phyloP scores from a whole-genome alignment of 2,888 invertebrate species.

The Synanthedon vespiformis region DNA sequence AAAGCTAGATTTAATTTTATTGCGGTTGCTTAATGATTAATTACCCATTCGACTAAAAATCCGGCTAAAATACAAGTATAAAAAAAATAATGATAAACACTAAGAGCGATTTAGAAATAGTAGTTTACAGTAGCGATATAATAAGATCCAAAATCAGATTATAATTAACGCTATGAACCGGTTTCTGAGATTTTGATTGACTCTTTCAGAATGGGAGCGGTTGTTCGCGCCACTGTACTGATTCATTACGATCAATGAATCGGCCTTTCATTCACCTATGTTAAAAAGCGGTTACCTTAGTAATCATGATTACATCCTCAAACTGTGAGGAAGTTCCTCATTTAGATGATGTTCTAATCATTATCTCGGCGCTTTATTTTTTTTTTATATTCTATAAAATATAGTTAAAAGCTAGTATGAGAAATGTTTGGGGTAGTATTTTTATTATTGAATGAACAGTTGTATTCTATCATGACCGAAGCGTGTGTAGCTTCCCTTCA shows the following conservation, averaged over 20 bases:
- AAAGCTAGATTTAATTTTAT: constrained; percentile 31
- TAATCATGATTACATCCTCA: constrained; percentile 39
- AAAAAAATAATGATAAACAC: constrained; percentile 46
- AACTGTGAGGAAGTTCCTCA: constrained; percentile 35
- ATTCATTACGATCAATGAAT: constrained; percentile 66
- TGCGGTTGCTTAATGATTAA: constrained; percentile 37
- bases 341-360: constrained; percentile 16
- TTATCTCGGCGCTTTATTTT: not conserved
- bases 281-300: constrained; percentile 36
- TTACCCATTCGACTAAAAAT: constrained; percentile 45
- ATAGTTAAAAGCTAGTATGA: not conserved
- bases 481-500: constrained; percentile 1
- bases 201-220: constrained; percentile 47
- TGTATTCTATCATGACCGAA: too few species aligned
- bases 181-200: constrained; percentile 35
- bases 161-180: constrained; percentile 60
- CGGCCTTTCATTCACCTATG: constrained; percentile 44
- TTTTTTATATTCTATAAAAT: too few species aligned
- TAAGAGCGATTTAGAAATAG: constrained; percentile 40
- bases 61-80: constrained; percentile 18
- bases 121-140: constrained; percentile 53
- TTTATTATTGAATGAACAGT: too few species aligned
- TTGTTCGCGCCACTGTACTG: constrained; percentile 29
- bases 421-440: too few species aligned
- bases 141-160: constrained; percentile 57